Evolutionary conservation across 2,888 invertebrate species (phyloP), one percentile per base, ranked within the genome.

Genomic region (Quadriops clusia): DNA sequence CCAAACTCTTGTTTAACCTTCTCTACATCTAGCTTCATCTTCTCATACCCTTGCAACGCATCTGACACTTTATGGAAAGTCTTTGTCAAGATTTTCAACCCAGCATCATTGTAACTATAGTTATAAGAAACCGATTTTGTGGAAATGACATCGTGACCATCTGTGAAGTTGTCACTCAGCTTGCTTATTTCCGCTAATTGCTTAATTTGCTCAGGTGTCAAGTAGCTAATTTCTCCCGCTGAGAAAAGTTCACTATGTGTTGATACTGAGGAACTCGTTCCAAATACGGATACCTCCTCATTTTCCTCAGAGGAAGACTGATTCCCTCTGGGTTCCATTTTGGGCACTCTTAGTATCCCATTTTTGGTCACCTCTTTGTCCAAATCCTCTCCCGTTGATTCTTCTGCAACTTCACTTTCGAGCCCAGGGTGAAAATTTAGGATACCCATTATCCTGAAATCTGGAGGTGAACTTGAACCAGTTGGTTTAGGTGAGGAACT

Each of bases 81-180:
- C 59, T 77, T 77, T 1, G 75, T 77, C 32, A 75, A 53, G 39
- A 78, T 68, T 50, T 72, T 69, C 34, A 78, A 67, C 2, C 77
- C 77, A 23, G 74, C 74, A 34, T 72, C 69, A 50, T 74, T 76
- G 11, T 73, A 51, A 1, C 68, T 67, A 42, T 71, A 72, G 45
- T 67, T 71, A 1, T 71, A 68, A 10, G 68, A 69, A 34, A 72
- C 67, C 3, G 72, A 72, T 61, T 72, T 72, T 7, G 69, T 70
- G 9, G 71, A 71, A 46, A 72, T 71, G 11, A 68, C 58, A 29
- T 65, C 61, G 16, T 67, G 66, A 7, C 63, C 63, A 14, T 62
- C 42, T 23, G 65, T 66, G 12, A 63, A 62, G 41, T 70, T 70
- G 17, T 67, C 63, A 9, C 65, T 64, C 38, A 72, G 61, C 23